Evolutionary conservation across 2,888 invertebrate genomes (phyloP).

Genomic region (Crossocerus cetratus): DNA sequence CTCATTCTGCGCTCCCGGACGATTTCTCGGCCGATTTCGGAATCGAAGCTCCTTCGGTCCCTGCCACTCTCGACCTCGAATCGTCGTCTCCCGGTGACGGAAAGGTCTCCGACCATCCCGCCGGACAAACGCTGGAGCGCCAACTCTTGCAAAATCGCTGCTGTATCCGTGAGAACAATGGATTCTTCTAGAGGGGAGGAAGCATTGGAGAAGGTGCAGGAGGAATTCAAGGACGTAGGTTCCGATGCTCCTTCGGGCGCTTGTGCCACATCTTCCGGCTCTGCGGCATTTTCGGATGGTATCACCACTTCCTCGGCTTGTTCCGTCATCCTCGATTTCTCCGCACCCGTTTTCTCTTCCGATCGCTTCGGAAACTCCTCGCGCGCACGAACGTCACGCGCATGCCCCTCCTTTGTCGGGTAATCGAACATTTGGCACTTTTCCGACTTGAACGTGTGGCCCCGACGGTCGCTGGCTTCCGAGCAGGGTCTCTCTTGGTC

Average conservation of each 20-base stretch:
- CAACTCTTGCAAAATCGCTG: conserved; percentile 72
- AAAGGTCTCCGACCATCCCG: conserved; percentile 64
- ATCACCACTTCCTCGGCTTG: conserved; percentile 67
- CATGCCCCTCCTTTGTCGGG: conserved; percentile 56
- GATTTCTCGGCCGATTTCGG: conserved; percentile 78
- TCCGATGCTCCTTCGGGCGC: conserved; percentile 72
- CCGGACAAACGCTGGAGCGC: conserved; percentile 73
- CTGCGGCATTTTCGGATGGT: conserved; percentile 72
- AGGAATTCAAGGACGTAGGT: conserved; percentile 63
- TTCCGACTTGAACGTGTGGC: conserved; percentile 46
- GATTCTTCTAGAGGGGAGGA: conserved; percentile 69
- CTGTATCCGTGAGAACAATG: conserved; percentile 71
- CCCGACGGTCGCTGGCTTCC: conserved; percentile 41
- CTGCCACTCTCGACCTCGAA: conserved; percentile 66
- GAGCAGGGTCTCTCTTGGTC: conserved; percentile 27
- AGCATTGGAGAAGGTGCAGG: conserved; percentile 65
- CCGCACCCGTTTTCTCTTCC: conserved; percentile 55
- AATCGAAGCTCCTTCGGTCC: conserved; percentile 77
- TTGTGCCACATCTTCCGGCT: conserved; percentile 71
- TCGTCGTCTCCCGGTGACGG: conserved; percentile 55
- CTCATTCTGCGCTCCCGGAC: conserved; percentile 76
- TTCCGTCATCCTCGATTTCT: conserved; percentile 54
- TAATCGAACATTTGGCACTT: conserved; percentile 60
- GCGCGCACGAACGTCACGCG: conserved; percentile 50
- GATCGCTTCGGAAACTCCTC: conserved; percentile 61